Base-by-base conservation (phyloP, 2,113 vertebrate genomes). In the Pedionomus torquatus region DNA sequence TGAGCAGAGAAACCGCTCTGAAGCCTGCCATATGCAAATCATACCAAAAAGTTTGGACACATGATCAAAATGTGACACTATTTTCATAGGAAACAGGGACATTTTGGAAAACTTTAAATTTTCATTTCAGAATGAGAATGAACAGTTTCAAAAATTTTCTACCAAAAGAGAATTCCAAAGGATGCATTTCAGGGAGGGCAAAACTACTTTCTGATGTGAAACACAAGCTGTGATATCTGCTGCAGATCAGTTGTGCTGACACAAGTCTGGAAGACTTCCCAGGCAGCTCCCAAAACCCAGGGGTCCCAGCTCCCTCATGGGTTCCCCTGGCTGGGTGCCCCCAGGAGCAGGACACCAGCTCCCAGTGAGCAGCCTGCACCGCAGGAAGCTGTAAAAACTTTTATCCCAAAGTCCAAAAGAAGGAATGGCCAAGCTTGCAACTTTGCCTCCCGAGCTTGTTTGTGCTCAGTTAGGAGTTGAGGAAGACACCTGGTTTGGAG, bases 1-100 rank as follows among this genome's bases (percentile, higher is more conserved):
- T 4, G 15, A 37, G 49, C 19, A 26, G 12, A 23, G 41, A 41
- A 60, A 65, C 37, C 3, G 61, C 20, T 52, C 63, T 11, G 25
- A 26, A 61, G 51, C 64, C 58, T 69, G 52, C 35, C 33, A 41
- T 26, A 39, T 46, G 39, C 44, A 46, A 11, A 15, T 2, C 63
- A 15, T 5, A 64, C 35, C n/a, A 44, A 31, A 20, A 52, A 2
- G 12, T 4, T 1, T 51, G 69, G 11, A 31, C 58, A 63, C 4
- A 3, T 25, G 25, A 28, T 5, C 5, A 72, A 26, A 51, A 6
- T 4, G 5, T 24, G n/a, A 12, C 19, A 6, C 7, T 1, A 9
- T 11, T 71, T 21, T 17, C 11, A 19, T 0, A 30, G 41, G 30
- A 51, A 74, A 25, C 2, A 2, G 9, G 5, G 33, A 39, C 19